Percentiles rank a stretch among this genome's conserved stretches.
Conservation (phyloP, 2,113 vertebrate species). For the Ageneiosus marmoratus region DNA sequence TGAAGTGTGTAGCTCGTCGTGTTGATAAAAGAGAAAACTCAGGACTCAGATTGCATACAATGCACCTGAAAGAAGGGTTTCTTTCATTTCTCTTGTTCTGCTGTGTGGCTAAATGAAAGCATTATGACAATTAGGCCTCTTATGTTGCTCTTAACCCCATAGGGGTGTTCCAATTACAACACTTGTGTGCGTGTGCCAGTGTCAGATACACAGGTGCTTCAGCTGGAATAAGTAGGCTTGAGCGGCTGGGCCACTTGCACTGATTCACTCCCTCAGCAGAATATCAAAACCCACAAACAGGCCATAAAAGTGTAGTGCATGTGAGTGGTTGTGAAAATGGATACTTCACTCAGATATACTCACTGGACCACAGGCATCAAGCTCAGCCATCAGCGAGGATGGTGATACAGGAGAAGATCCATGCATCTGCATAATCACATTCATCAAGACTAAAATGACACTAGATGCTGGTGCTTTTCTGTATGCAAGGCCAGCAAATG, state of each 20-base stretch:
- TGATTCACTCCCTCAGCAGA: slow-evolving; percentile 24
- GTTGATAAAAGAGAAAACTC: background rate
- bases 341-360: background rate
- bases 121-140: slow-evolving; percentile 37
- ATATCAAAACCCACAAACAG: slow-evolving; percentile 9
- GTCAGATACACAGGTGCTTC: slow-evolving; percentile 35
- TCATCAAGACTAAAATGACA: background rate
- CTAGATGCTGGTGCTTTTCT: background rate
- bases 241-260: slow-evolving; percentile 21
- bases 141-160: slow-evolving; percentile 28
- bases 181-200: slow-evolving; percentile 17
- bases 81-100: background rate
- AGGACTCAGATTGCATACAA: background rate
- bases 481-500: background rate
- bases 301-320: slow-evolving; percentile 4
- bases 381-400: background rate
- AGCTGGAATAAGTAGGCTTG: slow-evolving; percentile 35
- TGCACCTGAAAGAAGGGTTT: background rate
- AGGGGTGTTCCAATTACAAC: slow-evolving; percentile 39
- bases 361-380: background rate
- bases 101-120: slow-evolving; percentile 17
- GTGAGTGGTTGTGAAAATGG: slow-evolving; percentile 21
- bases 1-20: too few species aligned
- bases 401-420: background rate
- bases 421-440: background rate